phyloP scores from a whole-genome alignment of 2,797 vertebrate species.

The Lutjanus argentimaculatus region DNA sequence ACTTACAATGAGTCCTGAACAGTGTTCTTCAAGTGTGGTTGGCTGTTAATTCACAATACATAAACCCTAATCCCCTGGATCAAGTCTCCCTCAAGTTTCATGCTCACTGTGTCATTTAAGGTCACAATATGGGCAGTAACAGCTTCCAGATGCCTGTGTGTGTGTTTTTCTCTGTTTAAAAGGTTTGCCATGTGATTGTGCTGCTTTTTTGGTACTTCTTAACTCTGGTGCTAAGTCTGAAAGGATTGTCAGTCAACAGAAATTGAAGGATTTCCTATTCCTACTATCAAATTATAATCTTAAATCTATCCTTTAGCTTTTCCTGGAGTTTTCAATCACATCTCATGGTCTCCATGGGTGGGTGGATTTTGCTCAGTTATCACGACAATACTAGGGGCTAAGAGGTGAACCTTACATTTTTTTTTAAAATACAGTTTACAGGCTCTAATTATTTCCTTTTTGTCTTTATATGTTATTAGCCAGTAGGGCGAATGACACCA shows the following conservation, averaged over 20 bases:
- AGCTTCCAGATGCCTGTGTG: not conserved
- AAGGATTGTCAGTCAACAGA: not conserved
- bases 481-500: too few species aligned
- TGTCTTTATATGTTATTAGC: too few species aligned
- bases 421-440: too few species aligned
- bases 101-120: not conserved
- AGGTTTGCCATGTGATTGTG: not conserved
- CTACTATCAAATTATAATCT: not conserved
- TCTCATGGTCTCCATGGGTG: too few species aligned
- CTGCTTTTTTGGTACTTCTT: not conserved
- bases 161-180: not conserved
- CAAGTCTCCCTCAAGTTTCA: not conserved
- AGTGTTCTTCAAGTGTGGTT: not conserved
- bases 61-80: not conserved
- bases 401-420: too few species aligned
- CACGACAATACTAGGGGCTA: too few species aligned
- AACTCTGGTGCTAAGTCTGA: not conserved
- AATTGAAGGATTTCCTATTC: not conserved
- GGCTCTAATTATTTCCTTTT: too few species aligned
- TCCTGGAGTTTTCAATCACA: too few species aligned
- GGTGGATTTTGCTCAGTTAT: too few species aligned
- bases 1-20: not conserved
- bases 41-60: not conserved
- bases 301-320: too few species aligned
- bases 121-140: not conserved